Base-by-base conservation (phyloP, 2,797 vertebrate species). In the Oceanodroma leucorhoa region DNA sequence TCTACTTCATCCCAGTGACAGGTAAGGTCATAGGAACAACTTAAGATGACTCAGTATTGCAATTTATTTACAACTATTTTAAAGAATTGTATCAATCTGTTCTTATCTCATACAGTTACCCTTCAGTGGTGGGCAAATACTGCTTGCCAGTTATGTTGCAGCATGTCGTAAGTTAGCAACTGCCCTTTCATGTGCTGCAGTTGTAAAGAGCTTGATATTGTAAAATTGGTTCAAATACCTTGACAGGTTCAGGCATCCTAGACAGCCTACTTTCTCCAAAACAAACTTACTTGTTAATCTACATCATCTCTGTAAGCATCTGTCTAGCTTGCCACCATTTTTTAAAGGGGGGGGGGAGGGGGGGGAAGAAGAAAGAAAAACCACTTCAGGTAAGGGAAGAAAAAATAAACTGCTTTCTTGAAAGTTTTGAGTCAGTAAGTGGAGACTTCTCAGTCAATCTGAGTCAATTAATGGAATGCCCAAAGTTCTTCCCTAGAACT, bases 1-100 rank as follows among this genome's bases (percentile, higher is more conserved):
- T 96, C 98, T 23, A 93, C 95, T 13, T 96, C 97, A 55, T 96
- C 97, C 26, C 90, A 83, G 62, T 97, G 83, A 96, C 83, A 70
- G 80, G 84, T 95, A 34, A 85, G 90, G 87, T 43, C 81, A 38
- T 9, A 40, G 19, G 71, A 88, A 43, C 61, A 29, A 27, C 76
- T 55, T 18, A 22, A 34, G 55, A 13, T 30, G 21, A 8, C 73
- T 76, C 82, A 84, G 64, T 55, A 23, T 38, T 91, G 58, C 43
- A 23, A 43, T 27, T 83, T 36, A 58, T 10, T 62, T 46, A 51
- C 32, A 57, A 62, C 34, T n/a, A 0, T 61, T 18, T 16, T 60
- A 2, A 36, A 26, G 13, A 26, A 7, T 6, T 32, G 29, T 51
- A 38, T 53, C 29, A 40, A 10, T 62, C 45, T 40, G 2, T 23